Evolutionary conservation across 1,140 invertebrate species (phyloP), one percentile per base, ranked within the genome.

Genomic region (Formica selysi): DNA sequence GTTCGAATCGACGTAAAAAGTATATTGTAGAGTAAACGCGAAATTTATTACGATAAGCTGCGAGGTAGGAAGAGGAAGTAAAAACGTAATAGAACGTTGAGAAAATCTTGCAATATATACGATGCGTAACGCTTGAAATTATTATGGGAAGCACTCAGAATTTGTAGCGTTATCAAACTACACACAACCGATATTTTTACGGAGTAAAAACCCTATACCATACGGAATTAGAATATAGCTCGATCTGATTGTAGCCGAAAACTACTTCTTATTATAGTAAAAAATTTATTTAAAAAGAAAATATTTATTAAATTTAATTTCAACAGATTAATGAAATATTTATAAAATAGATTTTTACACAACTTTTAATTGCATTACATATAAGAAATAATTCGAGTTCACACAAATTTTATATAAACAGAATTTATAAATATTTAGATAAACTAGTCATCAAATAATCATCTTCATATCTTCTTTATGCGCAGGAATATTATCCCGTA

Each of bases 1-100:
- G 76, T 79, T 1, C 8, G 10, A 32, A 68, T 68, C 32, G 44
- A 38, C 8, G 44, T 41, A 70, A 48, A 70, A 79, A 80, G 38
- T 22, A 54, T 48, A 80, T 54, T 3, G n/a, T 26, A 54, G 29
- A 68, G 26, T 78, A 67, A 79, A 68, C 44, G 32, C 8, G 16
- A 70, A 57, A 80, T 80, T 57, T 13, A n/a, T 44, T 59, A 65
- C 48, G 67, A 41, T 41, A 80, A 80, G 13, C 32, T 68, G 64
- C 64, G 32, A 68, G 64, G 10, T 32, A n/a, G 44, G 38, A 70
- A 54, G 44, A 26, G 16, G 22, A n/a, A 38, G 29, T 48, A 70
- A 80, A 80, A 80, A 64, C 44, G 16, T 79, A 79, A 79, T 68
- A 44, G 32, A 70, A 80, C 48, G 32, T 29, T 32, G 32, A 80